Evolutionary conservation across 2,113 vertebrate species (phyloP).

Genomic region (Trichechus manatus): DNA sequence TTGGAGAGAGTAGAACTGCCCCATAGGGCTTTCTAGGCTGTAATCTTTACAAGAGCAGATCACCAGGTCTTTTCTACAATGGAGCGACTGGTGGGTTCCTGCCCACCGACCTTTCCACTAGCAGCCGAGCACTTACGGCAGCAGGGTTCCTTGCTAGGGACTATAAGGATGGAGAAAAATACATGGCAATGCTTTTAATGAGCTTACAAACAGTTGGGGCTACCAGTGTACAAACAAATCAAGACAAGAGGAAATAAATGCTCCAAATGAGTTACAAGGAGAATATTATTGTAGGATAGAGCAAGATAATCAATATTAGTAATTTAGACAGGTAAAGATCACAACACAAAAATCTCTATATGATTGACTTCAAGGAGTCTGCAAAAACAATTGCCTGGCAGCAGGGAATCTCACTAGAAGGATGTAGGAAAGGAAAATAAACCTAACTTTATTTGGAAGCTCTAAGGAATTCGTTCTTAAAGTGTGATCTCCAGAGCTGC

Average conservation of each 20-base stretch:
- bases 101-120: not conserved
- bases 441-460: too few species aligned
- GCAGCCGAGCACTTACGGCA: too few species aligned
- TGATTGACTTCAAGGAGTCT: not conserved
- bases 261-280: not conserved
- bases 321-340: not conserved
- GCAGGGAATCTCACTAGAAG: not conserved
- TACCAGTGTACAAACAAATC: not conserved
- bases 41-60: not conserved
- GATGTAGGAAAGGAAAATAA: fast-evolving
- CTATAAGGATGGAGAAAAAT: not conserved
- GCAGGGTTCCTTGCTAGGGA: not conserved
- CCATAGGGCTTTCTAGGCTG: not conserved
- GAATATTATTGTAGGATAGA: not conserved
- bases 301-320: not conserved
- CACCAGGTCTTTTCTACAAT: not conserved
- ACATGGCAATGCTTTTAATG: too few species aligned
- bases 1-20: not conserved
- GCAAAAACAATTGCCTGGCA: not conserved
- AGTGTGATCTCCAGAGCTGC: not conserved
- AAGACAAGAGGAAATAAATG: not conserved
- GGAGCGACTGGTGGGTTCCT: not conserved
- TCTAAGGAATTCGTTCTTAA: not conserved
- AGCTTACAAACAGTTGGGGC: not conserved
- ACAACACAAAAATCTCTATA: not conserved